Percentiles rank a stretch among this genome's conserved stretches.
These are phyloP conservation scores for Apodemia duryi DNA, from an alignment of 2,888 invertebrate genomes.

Conservation along the genomic window DNA sequence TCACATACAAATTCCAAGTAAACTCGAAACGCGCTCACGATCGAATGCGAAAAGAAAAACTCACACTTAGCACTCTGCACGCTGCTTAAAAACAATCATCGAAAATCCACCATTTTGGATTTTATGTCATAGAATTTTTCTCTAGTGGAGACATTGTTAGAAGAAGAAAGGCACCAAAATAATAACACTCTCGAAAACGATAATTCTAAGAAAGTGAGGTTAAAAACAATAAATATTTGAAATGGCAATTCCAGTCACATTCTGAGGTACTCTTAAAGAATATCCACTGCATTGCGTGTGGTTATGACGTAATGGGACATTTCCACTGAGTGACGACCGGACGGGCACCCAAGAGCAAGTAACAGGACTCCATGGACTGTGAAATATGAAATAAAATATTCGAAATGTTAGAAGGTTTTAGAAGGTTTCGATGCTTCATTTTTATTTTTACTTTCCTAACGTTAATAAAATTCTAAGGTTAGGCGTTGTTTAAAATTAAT, in stretches of 20 bases:
- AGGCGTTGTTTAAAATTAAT: too few relatives aligned
- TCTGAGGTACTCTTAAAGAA: conserved; percentile 62
- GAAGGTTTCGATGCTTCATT: neutral
- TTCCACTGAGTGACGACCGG: conserved; percentile 71
- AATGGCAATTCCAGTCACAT: conserved; percentile 62
- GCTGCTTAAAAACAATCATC: too few relatives aligned
- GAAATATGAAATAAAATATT: conserved; percentile 14
- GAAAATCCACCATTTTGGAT: neutral
- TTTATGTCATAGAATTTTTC: neutral
- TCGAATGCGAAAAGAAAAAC: too few relatives aligned
- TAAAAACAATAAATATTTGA: conserved; percentile 43
- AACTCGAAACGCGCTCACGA: too few relatives aligned
- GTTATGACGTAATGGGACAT: conserved; percentile 69
- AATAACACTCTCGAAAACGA: conserved; percentile 18
- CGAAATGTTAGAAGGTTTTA: conserved; percentile 1
- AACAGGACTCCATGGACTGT: neutral
- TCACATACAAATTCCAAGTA: too few relatives aligned
- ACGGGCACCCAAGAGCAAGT: conserved; percentile 31
- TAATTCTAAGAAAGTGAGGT: conserved; percentile 33
- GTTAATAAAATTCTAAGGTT: neutral
- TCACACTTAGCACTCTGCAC: too few relatives aligned
- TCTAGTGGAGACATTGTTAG: neutral
- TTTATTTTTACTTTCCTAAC: neutral
- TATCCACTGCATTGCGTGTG: conserved; percentile 64
- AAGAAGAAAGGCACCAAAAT: neutral